These are phyloP conservation scores for Gulo gulo DNA, from an alignment of 2,113 vertebrate species.

Conservation along the genomic window DNA sequence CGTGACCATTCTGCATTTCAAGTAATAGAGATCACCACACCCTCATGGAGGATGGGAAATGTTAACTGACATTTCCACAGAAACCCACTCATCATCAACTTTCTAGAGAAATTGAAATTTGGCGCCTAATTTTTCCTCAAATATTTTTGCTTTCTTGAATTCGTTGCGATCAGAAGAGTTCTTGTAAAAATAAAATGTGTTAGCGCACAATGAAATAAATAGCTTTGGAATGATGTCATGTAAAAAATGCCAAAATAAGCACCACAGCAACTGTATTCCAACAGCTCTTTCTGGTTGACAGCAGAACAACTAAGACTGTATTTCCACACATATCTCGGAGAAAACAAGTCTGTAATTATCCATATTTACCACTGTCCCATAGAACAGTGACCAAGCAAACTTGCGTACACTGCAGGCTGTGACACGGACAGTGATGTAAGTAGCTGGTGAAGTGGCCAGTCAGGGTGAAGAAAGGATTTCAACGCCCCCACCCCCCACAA, in stretches of 20 bases:
- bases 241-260: not conserved
- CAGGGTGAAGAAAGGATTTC: not conserved
- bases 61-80: not conserved
- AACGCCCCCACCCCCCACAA: not conserved
- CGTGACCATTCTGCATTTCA: not conserved
- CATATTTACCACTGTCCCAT: not conserved
- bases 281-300: not conserved
- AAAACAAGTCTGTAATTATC: not conserved
- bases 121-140: not conserved
- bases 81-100: not conserved
- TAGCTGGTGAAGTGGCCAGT: not conserved
- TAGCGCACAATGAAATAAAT: not conserved
- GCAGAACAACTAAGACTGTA: not conserved
- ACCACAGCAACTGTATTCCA: not conserved
- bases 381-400: accelerated
- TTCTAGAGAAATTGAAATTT: not conserved
- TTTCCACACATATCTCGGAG: not conserved
- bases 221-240: not conserved
- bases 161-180: not conserved
- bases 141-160: not conserved
- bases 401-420: accelerated
- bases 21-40: not conserved
- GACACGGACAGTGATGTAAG: no score
- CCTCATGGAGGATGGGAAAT: not conserved
- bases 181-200: not conserved